A percentile compares a stretch with the other conserved stretches of the same genome.
Conservation (phyloP, 2,113 vertebrate genomes). For the Gymnobelideus leadbeateri region DNA sequence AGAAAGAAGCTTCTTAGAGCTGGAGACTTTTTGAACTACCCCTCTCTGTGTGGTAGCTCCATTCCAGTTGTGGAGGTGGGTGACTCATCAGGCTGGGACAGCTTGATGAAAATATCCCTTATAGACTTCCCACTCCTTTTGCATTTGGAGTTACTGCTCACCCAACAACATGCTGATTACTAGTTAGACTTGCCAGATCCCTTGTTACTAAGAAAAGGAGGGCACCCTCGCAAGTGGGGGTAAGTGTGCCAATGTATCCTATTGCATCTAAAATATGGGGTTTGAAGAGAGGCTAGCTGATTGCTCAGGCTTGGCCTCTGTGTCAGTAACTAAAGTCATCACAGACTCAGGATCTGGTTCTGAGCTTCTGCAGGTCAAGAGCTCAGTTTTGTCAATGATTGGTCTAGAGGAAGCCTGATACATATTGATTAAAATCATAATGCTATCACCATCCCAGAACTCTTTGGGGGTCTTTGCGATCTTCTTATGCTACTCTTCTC, state of each 20-base stretch:
- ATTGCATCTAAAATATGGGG: not conserved
- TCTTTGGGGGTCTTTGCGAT: not conserved
- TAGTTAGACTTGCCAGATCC: not conserved
- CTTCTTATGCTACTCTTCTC: not conserved
- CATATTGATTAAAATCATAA: not conserved
- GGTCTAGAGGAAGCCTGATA: not conserved
- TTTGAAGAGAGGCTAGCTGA: not conserved
- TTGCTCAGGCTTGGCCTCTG: not conserved
- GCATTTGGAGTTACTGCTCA: not conserved
- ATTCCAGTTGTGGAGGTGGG: not conserved
- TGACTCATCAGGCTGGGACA: not conserved
- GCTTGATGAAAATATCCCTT: not conserved
- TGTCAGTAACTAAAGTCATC: not conserved
- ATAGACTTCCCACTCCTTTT: not conserved
- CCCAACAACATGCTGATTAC: not conserved
- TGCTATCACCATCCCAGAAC: not conserved
- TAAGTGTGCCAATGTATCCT: not conserved
- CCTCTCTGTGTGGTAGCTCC: not conserved
- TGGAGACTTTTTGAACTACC: not conserved
- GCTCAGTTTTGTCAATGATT: not conserved
- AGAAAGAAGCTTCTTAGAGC: not conserved
- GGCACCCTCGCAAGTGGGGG: not conserved
- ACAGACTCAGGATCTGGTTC: not conserved
- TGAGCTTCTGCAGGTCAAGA: not conserved
- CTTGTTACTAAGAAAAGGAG: not conserved